Base-by-base conservation (phyloP, 2,888 invertebrate genomes). In the Idaea dimidiata region DNA sequence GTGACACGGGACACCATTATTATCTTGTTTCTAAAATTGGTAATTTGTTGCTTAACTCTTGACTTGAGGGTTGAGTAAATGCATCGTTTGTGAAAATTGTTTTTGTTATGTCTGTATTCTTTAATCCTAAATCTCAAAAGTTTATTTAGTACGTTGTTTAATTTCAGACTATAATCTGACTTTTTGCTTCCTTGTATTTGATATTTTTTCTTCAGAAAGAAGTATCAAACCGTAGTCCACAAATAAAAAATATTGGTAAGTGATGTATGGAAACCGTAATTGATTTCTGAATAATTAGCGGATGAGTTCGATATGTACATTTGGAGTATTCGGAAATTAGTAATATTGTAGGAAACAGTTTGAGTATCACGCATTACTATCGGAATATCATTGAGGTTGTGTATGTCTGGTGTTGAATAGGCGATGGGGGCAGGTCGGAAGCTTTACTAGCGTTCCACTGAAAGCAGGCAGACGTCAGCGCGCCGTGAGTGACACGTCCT, bases 401-500 rank as follows among this genome's bases (percentile, higher is more conserved):
- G 68, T 70, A 72, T 74, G 74, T 79, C 75, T 75, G 72, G 78
- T 72, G 76, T 77, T 75, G 77, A 78, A 82, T 77, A 79, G 71
- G 81, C 82, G 87, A 84, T 82, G 79, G 81, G 86, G 83, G 81
- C 84, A 87, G 84, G 86, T 89, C 89, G 89, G 89, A 89, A 89
- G 79, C 83, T 80, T 73, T 75, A 76, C 76, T 77, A 80, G 81
- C 83, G 83, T 77, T 80, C 73, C 70, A 77, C 86, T 86, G 88
- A 87, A 88, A 86, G 88, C 88, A 84, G 80, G 76, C 88, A 83
- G 84, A 78, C 87, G 85, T 83, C 86, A 82, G 82, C 77, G 79
- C 75, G 74, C 76, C 80, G 80, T 81, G 87, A 88, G 84, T 88
- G 91, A 88, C 88, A 87, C 81, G 87, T 90, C 89, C 91, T 91